Base-by-base conservation (phyloP, 1,140 invertebrate genomes). In the Magallana ariakensis region DNA sequence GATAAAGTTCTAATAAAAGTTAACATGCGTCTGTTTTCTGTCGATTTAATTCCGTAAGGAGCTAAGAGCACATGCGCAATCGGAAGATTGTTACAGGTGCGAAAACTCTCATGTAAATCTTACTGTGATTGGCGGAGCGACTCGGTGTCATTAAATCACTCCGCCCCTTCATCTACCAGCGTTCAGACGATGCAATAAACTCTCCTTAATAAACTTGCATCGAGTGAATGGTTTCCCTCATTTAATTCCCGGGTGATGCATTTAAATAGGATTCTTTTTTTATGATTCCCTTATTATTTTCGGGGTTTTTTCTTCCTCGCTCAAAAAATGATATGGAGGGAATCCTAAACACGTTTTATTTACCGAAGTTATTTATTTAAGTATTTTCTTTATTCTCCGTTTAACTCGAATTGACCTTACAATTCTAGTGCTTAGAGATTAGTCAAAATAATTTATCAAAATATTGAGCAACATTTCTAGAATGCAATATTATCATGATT, bases 1-100 rank as follows among this genome's bases (percentile, higher is more conserved):
- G 62, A 26, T 54, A 75, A 26, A 60, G 55, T 87, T 87, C 55
- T 83, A 82, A 87, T 83, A 62, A 87, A 82, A 56, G 80, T 82
- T 56, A 54, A 54, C 46, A 82, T 82, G 80, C 53, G 80, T 82
- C 80, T 83, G 80, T 62, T 87, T 87, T 82, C 54, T 70, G 85
- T 82, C 82, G 66, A 58, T 33, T 66, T 70, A 62, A 83, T 83
- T 87, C 53, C 60, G 26, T 57, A 60, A 83, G 55, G 80, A 87
- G 60, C 58, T 66, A 57, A 19, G 33, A 82, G 66, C 56, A 53
- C 85, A 86, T 86, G 85, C 85, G 85, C 85, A 86, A 16, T 81
- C 22, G n/a, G 16, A 22, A 82, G 33, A 53, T 82, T 83, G 80
- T 58, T 60, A 83, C 85, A 87, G 85, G 85, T 87, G 85, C 85